These are phyloP conservation scores for Regulus satrapa DNA, from an alignment of 2,113 vertebrate species.

Conservation along the genomic window DNA sequence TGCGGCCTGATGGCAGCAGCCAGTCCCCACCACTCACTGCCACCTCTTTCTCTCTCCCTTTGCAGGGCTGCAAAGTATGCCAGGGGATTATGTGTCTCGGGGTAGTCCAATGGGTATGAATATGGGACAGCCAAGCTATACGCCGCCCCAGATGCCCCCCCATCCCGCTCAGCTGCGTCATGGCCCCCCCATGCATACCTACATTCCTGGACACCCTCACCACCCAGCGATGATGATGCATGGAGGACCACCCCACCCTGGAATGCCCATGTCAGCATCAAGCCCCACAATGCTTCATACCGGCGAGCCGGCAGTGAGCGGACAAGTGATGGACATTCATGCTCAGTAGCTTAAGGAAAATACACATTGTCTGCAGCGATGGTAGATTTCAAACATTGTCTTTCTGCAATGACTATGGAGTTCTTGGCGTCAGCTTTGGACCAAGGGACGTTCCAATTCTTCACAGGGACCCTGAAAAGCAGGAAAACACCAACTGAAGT, in stretches of 20 bases:
- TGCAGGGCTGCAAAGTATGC: conserved; percentile 89
- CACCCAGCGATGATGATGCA: conserved; percentile 87
- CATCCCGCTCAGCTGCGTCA: conserved; percentile 84
- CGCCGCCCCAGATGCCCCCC: conserved; percentile 81
- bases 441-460: conserved; percentile 87
- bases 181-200: conserved; percentile 87
- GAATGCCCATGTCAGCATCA: conserved; percentile 87
- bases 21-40: background rate
- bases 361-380: conserved; percentile 73
- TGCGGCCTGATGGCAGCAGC: accelerated
- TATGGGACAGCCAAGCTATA: conserved; percentile 84
- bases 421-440: conserved; percentile 85
- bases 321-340: conserved; percentile 87
- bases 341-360: conserved; percentile 87
- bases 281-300: conserved; percentile 83
- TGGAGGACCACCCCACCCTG: conserved; percentile 86
- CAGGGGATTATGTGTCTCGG: conserved; percentile 89
- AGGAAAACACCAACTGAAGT: conserved; percentile 83
- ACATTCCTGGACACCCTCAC: conserved; percentile 88
- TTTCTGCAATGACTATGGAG: conserved; percentile 83
- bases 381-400: conserved; percentile 82
- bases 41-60: conserved; percentile 52
- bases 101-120: conserved; percentile 86
- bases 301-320: conserved; percentile 82
- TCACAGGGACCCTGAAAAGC: conserved; percentile 86